Evolutionary conservation across 2,113 vertebrate species (phyloP).

Genomic region (Periophthalmodon schlosseri): DNA sequence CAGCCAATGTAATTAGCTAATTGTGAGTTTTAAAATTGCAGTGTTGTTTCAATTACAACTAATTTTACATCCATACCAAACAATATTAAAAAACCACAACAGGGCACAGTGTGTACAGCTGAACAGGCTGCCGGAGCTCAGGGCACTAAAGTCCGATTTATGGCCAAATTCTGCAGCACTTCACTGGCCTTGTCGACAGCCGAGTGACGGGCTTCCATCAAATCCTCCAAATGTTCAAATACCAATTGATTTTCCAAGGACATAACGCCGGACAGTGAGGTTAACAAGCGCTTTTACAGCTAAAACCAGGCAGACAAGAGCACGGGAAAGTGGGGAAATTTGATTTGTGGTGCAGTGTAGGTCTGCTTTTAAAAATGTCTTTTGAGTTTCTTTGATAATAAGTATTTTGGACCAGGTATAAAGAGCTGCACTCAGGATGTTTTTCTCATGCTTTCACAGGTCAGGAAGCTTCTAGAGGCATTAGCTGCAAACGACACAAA

Average conservation of each 20-base stretch:
- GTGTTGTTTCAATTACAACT: too few relatives aligned
- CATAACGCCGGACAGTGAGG: slow-evolving; percentile 21
- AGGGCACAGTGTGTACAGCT: not conserved
- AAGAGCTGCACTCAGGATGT: not conserved
- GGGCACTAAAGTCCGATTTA: slow-evolving; percentile 29
- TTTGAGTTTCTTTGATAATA: slow-evolving; percentile 12
- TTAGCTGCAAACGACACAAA: not conserved
- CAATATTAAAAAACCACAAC: not conserved
- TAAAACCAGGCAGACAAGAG: slow-evolving; percentile 13
- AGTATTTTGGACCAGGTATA: not conserved
- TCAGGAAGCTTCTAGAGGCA: not conserved
- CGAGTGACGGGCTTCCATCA: slow-evolving; percentile 18
- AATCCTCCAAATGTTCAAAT: slow-evolving; percentile 39
- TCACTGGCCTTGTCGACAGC: slow-evolving; percentile 6
- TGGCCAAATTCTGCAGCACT: slow-evolving; percentile 19
- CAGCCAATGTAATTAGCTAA: too few relatives aligned
- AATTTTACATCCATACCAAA: slow-evolving; percentile 38
- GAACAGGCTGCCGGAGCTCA: not conserved
- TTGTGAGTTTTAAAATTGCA: too few relatives aligned
- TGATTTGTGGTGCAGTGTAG: slow-evolving; percentile 37
- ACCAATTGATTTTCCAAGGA: slow-evolving; percentile 47
- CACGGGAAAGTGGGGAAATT: slow-evolving; percentile 27
- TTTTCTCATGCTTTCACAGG: slow-evolving; percentile 5
- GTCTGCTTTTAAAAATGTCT: slow-evolving; percentile 34
- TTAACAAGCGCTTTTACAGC: slow-evolving; percentile 46